Conservation (phyloP, 2,888 invertebrate genomes). For the Drosophila birchii region DNA sequence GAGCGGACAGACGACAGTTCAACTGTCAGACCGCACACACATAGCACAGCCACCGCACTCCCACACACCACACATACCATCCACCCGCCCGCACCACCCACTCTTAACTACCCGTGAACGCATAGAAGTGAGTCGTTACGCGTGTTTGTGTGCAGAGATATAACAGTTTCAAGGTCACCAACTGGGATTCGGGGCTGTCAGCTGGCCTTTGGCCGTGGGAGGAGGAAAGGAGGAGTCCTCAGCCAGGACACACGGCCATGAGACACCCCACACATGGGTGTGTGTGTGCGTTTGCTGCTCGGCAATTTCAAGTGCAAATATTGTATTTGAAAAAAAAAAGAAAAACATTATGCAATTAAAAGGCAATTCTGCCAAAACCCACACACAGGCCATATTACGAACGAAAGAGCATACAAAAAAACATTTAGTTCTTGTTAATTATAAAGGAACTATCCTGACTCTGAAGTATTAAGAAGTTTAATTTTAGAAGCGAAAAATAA, state of each 20-base stretch:
- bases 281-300: slow-evolving; percentile 11
- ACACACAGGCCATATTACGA: slow-evolving; percentile 50
- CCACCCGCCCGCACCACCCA: slow-evolving; percentile 9
- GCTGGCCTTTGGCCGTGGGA: slow-evolving; percentile 21
- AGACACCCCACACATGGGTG: slow-evolving; percentile 10
- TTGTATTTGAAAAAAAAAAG: slow-evolving; percentile 38
- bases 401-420: not conserved
- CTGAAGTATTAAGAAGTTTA: not conserved
- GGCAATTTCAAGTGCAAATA: slow-evolving; percentile 65
- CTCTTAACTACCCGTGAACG: slow-evolving; percentile 11
- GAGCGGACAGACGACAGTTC: slow-evolving; percentile 64
- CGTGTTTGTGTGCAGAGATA: slow-evolving; percentile 25
- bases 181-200: slow-evolving; percentile 22
- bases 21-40: slow-evolving; percentile 68
- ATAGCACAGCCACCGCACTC: slow-evolving; percentile 10
- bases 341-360: slow-evolving; percentile 67
- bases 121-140: slow-evolving; percentile 26
- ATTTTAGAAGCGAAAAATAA: not conserved
- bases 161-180: slow-evolving; percentile 42
- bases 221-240: not conserved
- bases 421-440: slow-evolving; percentile 21
- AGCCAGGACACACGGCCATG: slow-evolving; percentile 14
- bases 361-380: slow-evolving; percentile 63
- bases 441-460: not conserved
- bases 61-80: slow-evolving; percentile 21